Evolutionary conservation across 1,140 invertebrate genomes (phyloP), one percentile per base, ranked within the genome.

Genomic region (Zaprionus nigranus): DNA sequence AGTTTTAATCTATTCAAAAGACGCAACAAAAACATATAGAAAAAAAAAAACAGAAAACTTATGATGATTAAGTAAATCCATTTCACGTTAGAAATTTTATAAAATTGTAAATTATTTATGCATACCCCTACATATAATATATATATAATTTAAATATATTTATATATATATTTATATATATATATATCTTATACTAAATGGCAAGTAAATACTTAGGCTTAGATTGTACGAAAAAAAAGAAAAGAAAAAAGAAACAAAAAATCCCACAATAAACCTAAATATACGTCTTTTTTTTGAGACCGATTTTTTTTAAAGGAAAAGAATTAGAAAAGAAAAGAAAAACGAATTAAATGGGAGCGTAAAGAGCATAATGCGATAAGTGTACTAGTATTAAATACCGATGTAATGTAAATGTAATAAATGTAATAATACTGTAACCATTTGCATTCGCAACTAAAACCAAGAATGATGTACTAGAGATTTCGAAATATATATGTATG

Each of bases 381-480:
- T 76, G 65, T 75, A 43, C 70, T 79, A 74, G 28, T 57, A 56
- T 59, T 64, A 71, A 69, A 51, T 51, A 66, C 53, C 38, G 15
- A 73, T 67, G 49, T 71, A 72, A 66, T 75, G 24, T 69, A 63
- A 66, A 58, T 58, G 51, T 54, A 56, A 26, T 57, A 57, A 66
- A 15, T 66, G 53, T 66, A 66, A 66, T 49, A 40, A 46, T 75
- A 62, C 68, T 75, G 54, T 59, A 75, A 28, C 59, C 51, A 63
- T 85, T 84, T 87, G 82, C 83, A 87, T 59, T 87, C 76, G 82
- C 83, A 86, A 86, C 77, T 79, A 87, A 86, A 86, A 82, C 62
- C 70, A 60, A 78, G 60, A 73, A 74, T 46, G 65, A 78, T 81
- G 40, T 74, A 78, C 74, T 71, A 68, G 64, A 85, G 46, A 71